A percentile compares a stretch with the other conserved stretches of the same genome.
These are phyloP conservation scores for Zoanthus gigantus DNA, from an alignment of 92 coral and sea anemone genomes.

Conservation along the genomic window DNA sequence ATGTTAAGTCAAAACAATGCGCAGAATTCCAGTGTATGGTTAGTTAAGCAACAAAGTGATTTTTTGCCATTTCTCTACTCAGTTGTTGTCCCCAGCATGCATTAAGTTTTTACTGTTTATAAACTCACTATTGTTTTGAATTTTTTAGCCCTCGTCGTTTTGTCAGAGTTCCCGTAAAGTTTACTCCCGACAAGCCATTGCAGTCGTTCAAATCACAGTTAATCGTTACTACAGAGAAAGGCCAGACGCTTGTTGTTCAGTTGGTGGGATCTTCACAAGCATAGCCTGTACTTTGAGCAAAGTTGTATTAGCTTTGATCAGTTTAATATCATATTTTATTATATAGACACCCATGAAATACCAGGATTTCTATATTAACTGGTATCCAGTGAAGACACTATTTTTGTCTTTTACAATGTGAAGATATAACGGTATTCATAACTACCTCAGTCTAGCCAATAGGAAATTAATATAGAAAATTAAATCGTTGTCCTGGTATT, in stretches of 20 bases:
- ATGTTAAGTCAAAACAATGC: no score
- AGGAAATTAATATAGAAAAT: no score
- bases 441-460: no score
- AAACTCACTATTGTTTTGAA: background rate
- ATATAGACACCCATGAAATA: background rate
- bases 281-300: background rate
- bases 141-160: conserved; percentile 74
- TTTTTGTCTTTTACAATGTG: no score
- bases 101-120: background rate
- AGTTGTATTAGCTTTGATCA: background rate
- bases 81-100: background rate
- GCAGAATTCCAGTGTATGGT: no score
- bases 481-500: no score
- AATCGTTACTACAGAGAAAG: conserved; percentile 50
- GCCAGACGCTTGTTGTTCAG: conserved; percentile 23
- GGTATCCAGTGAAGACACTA: no score
- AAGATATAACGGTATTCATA: no score
- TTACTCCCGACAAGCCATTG: conserved; percentile 78
- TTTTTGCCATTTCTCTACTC: background rate
- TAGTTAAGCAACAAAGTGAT: no score
- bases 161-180: conserved; percentile 86
- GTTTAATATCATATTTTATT: background rate
- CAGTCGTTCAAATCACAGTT: conserved; percentile 72
- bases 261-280: conserved; percentile 12
- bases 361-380: no score